Percentiles rank a stretch among this genome's conserved stretches.
Conservation (phyloP, 2,888 invertebrate species). For the Fragum whitleyi region DNA sequence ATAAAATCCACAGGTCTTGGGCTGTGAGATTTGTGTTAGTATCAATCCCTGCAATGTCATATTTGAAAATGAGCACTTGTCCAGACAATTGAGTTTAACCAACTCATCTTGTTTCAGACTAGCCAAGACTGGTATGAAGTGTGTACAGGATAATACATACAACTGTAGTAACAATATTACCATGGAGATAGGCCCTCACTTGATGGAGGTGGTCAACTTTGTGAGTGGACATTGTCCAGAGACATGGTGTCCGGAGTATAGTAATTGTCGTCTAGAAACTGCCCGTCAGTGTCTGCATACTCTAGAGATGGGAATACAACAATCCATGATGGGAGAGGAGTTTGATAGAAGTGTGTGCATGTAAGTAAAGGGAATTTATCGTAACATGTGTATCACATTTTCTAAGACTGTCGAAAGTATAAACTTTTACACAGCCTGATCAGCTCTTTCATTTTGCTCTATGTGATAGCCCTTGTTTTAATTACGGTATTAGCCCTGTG, state of each 20-base stretch:
- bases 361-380: slow-evolving; percentile 33
- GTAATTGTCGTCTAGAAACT: slow-evolving; percentile 37
- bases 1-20: no score
- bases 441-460: no score
- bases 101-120: no score
- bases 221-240: slow-evolving; percentile 39
- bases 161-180: slow-evolving; percentile 34
- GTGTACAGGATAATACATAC: slow-evolving; percentile 48
- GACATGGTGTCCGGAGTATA: slow-evolving; percentile 48
- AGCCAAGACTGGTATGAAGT: slow-evolving; percentile 45
- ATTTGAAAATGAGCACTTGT: no score
- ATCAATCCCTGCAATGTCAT: no score
- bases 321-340: not conserved
- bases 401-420: no score
- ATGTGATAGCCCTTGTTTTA: no score
- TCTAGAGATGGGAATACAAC: slow-evolving; percentile 18
- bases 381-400: no score
- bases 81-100: no score
- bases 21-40: no score
- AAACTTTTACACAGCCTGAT: no score
- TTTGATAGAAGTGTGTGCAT: slow-evolving; percentile 33
- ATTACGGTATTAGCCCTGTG: no score
- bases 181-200: slow-evolving; percentile 9
- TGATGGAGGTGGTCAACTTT: slow-evolving; percentile 35
- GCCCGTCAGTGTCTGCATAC: slow-evolving; percentile 38